phyloP scores from a whole-genome alignment of 2,888 invertebrate species.

The Drosophila hamatofila region DNA sequence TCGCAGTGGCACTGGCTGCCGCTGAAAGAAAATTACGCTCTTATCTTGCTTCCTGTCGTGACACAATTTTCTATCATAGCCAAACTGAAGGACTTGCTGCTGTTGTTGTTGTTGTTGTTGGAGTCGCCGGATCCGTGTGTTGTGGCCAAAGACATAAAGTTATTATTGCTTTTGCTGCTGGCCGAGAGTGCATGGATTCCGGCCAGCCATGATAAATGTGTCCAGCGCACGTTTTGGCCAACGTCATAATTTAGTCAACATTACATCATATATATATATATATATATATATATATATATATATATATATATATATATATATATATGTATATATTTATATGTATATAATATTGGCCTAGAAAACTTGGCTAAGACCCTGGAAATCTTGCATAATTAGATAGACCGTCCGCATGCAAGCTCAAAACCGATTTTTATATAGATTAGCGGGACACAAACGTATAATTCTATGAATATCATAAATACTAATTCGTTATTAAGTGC shows the following conservation, averaged over 20 bases:
- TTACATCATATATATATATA: conserved; percentile 58
- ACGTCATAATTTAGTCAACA: conserved; percentile 71
- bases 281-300: neutral
- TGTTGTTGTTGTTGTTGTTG: conserved; percentile 1
- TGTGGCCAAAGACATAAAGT: conserved; percentile 74
- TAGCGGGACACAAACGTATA: conserved; percentile 58
- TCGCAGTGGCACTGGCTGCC: neutral
- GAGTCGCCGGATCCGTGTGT: conserved; percentile 32
- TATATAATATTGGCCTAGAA: conserved; percentile 71
- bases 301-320: conserved; percentile 17
- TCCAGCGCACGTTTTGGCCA: conserved; percentile 70
- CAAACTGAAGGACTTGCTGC: conserved; percentile 46
- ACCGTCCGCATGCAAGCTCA: conserved; percentile 62
- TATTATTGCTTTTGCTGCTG: conserved; percentile 68
- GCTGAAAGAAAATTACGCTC: conserved; percentile 84
- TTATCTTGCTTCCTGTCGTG: conserved; percentile 86
- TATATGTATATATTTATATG: too few relatives aligned
- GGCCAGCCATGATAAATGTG: conserved; percentile 76
- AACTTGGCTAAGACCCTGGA: conserved; percentile 47
- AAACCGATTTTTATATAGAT: conserved; percentile 57
- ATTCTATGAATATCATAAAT: conserved; percentile 80
- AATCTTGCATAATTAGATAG: conserved; percentile 79
- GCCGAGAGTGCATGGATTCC: conserved; percentile 47
- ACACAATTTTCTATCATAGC: conserved; percentile 85
- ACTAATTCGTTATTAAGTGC: conserved; percentile 64